These are phyloP conservation scores for Orthonevra nobilis DNA, from an alignment of 2,888 invertebrate species.

Conservation along the genomic window DNA sequence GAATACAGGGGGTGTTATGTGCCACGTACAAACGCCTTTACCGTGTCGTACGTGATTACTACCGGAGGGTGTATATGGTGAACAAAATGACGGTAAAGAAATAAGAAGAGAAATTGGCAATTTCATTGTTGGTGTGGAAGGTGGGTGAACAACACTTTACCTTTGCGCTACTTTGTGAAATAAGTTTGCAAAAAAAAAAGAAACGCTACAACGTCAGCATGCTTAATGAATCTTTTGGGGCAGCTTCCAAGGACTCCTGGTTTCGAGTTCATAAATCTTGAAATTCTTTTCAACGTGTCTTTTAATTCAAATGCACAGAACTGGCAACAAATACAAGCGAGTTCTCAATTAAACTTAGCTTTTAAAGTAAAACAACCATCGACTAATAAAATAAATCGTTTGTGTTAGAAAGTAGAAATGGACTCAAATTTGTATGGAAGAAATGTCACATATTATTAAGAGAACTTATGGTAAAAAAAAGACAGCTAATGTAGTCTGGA, in stretches of 20 bases:
- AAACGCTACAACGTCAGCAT: conserved; percentile 9
- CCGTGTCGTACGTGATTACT: conserved; percentile 61
- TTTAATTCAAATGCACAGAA: conserved; percentile 15
- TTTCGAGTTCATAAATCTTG: conserved; percentile 27
- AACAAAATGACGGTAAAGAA: conserved; percentile 42
- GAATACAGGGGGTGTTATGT: conserved; percentile 40
- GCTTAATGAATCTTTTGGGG: conserved; percentile 10
- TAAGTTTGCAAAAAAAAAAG: conserved; percentile 19
- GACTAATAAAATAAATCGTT: too few relatives aligned
- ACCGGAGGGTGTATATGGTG: conserved; percentile 22
- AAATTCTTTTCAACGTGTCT: not conserved
- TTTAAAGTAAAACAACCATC: too few relatives aligned
- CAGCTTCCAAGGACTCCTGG: conserved; percentile 1
- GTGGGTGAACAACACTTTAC: conserved; percentile 13
- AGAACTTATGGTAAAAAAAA: too few relatives aligned
- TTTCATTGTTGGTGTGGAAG: conserved; percentile 14
- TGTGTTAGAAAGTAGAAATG: too few relatives aligned
- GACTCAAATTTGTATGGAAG: too few relatives aligned
- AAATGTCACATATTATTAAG: too few relatives aligned
- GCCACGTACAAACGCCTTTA: conserved; percentile 61
- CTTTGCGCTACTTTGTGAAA: conserved; percentile 6
- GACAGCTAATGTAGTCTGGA: too few relatives aligned
- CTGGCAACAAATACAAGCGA: conserved; percentile 13
- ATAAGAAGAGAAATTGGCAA: conserved; percentile 33
- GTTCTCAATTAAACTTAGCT: too few relatives aligned